Evolutionary conservation across 2,113 vertebrate species (phyloP).

Genomic region (Corydoras sp.): DNA sequence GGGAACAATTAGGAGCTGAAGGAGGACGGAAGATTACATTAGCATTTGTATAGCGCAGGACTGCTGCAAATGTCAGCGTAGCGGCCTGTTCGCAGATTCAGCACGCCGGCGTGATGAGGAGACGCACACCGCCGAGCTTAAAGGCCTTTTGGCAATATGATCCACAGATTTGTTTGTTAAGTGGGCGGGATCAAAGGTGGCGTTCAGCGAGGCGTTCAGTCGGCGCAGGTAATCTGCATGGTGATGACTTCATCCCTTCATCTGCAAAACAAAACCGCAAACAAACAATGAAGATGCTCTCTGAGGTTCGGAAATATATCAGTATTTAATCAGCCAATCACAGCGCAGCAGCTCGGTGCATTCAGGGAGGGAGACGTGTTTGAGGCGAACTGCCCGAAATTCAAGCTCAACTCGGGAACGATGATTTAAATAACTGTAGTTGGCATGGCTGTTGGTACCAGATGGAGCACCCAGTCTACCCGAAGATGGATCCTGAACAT

Average conservation of each 20-base stretch:
- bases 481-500: no score
- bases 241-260: conserved; percentile 15
- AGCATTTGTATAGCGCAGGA: conserved; percentile 47
- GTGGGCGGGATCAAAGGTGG: conserved; percentile 23
- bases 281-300: no score
- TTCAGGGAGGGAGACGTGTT: no score
- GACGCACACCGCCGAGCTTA: conserved; percentile 22
- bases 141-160: conserved; percentile 34
- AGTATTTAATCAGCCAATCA: no score
- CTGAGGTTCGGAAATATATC: no score
- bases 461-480: no score
- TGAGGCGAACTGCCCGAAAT: no score
- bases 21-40: conserved; percentile 50
- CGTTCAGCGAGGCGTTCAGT: conserved; percentile 24
- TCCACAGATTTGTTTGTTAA: conserved; percentile 36
- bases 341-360: no score
- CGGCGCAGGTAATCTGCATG: conserved; percentile 22
- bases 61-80: conserved; percentile 39
- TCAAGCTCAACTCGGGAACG: no score
- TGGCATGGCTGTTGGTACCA: no score
- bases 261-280: no score
- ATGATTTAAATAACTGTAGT: no score
- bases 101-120: conserved; percentile 21
- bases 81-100: conserved; percentile 27
- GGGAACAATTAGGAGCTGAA: conserved; percentile 49